Evolutionary conservation across 1,140 invertebrate species (phyloP), one percentile per base, ranked within the genome.

Genomic region (Scaptomyza montana): DNA sequence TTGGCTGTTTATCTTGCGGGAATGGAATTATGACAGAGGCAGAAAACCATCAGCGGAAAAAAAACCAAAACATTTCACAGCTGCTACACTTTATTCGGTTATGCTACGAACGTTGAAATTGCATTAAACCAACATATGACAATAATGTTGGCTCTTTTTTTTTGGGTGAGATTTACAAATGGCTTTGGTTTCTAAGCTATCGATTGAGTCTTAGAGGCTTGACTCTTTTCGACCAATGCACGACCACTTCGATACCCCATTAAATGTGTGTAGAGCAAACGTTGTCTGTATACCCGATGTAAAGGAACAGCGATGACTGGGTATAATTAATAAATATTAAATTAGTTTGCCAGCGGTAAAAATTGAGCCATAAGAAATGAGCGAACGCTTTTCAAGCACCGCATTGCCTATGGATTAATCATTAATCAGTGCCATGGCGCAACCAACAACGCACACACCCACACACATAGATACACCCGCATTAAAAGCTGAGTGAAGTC

Each of bases 331-430:
- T 74, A 74, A 74, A 74, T 74, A 74, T 74, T 76, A 76, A 76
- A 76, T 72, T 65, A 66, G 73, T 76, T 72, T 60, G 49, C 33
- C 39, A 65, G 62, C 62, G 33, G 57, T 60, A 70, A 71, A 71
- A 75, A 64, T 70, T 71, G 57, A 71, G 55, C 43, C 49, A 28
- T 64, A 72, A 71, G 54, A 75, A 71, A 72, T 60, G 56, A 65
- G 45, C 41, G 56, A 53, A 54, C 57, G 39, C 57, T 61, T n/a
- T 57, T 55, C 59, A 63, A 28, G 45, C 51, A 63, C 60, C 74
- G 74, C 74, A 77, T 69, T 74, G 74, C 74, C 74, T 74, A 77
- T 77, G 56, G 74, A 77, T 77, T 74, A 77, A 77, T 77, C 74
- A 74, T 74, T 77, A 77, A 77, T 77, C 74, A 77, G 74, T 74